A percentile compares a stretch with the other conserved stretches of the same genome.
Conservation (phyloP, 2,797 vertebrate species). For the Varecia variegata region DNA sequence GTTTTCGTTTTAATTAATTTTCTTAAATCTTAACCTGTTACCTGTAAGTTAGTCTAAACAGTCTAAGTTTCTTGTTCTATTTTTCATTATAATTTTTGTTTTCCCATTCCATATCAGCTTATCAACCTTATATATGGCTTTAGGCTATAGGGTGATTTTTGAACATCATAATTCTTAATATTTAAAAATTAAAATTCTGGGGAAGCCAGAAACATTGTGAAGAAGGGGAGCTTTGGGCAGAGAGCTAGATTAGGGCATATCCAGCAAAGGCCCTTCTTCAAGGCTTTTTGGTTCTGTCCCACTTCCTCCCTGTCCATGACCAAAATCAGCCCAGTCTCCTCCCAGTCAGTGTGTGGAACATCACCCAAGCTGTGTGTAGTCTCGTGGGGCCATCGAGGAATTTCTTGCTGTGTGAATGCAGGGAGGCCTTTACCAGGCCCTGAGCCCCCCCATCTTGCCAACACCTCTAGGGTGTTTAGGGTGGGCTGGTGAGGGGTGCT, state of each 20-base stretch:
- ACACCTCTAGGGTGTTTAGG: not conserved
- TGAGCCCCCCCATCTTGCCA: not conserved
- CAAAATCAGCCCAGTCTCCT: not conserved
- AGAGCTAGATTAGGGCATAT: not conserved
- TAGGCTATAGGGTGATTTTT: not conserved
- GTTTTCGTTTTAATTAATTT: not conserved
- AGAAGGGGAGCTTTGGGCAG: not conserved
- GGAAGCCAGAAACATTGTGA: not conserved
- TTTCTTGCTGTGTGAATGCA: not conserved
- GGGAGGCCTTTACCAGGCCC: not conserved
- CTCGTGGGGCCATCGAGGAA: not conserved
- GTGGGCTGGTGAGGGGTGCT: not conserved
- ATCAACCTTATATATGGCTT: not conserved
- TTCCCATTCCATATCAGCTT: not conserved
- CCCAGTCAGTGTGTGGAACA: rapidly evolving
- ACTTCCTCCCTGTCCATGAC: not conserved
- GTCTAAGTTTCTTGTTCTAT: not conserved
- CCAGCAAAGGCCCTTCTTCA: not conserved
- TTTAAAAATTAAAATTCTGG: not conserved
- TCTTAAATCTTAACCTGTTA: not conserved
- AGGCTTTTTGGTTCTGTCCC: not conserved
- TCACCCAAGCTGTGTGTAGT: not conserved
- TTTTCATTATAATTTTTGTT: not conserved
- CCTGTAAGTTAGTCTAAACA: not conserved
- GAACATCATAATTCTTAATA: not conserved